phyloP scores from a whole-genome alignment of 2,888 invertebrate species.

The Digitonthophagus gazella region DNA sequence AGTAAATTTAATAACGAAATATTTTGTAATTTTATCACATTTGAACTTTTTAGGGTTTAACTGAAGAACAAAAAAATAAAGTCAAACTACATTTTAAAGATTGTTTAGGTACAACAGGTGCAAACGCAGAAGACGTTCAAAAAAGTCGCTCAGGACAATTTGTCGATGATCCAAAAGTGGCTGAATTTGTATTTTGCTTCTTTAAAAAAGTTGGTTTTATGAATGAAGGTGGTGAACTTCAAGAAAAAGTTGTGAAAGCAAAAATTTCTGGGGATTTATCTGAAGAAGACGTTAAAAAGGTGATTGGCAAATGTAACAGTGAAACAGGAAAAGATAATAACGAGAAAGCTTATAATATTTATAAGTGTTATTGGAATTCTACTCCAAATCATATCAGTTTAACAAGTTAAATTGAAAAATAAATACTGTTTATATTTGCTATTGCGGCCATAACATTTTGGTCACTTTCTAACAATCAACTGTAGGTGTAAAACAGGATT shows the following conservation, averaged over 20 bases:
- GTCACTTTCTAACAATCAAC: too few species aligned
- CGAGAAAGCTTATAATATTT: conserved; percentile 51
- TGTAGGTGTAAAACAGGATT: too few species aligned
- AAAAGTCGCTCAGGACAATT: conserved; percentile 49
- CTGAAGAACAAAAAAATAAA: conserved; percentile 37
- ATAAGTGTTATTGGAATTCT: conserved; percentile 52
- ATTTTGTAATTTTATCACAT: background rate
- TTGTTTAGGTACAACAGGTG: conserved; percentile 41
- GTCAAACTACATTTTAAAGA: conserved; percentile 42
- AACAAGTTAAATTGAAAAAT: background rate
- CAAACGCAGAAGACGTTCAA: conserved; percentile 35
- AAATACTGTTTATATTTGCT: too few species aligned
- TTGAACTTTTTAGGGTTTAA: conserved; percentile 24
- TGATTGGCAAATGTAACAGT: conserved; percentile 43
- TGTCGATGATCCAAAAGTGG: conserved; percentile 49
- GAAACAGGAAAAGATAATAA: conserved; percentile 36
- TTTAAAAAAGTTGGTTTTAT: conserved; percentile 53
- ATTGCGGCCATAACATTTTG: too few species aligned
- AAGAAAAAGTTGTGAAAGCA: conserved; percentile 46
- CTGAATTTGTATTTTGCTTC: conserved; percentile 54
- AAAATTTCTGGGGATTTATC: conserved; percentile 51
- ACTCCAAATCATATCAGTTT: conserved; percentile 39
- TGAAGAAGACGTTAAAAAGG: conserved; percentile 47
- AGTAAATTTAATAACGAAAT: background rate
- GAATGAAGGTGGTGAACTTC: conserved; percentile 44